Evolutionary conservation across 2,113 vertebrate species (phyloP), one percentile per base, ranked within the genome.

Genomic region (Nibea albiflora): DNA sequence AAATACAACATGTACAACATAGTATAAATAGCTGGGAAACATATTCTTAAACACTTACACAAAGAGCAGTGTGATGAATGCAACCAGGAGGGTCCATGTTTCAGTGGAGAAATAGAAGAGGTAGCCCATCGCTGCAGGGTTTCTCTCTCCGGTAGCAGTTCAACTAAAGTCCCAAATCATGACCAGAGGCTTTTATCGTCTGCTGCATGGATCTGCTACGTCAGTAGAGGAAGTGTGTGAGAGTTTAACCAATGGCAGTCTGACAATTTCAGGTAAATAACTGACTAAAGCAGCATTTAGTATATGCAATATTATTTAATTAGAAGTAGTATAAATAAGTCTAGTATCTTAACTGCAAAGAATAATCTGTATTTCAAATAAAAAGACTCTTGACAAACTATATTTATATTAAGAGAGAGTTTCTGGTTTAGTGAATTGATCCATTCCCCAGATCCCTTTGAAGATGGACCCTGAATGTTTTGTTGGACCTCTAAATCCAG

Each of bases 391-490:
- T 35, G 6, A 35, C 31, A 35, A 35, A 35, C 31, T 35, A 35
- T 35, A 46, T 44, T 39, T 66, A 19, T 0, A 49, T 14, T 14
- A 24, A 42, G 15, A 74, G 3, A 39, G 15, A 54, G 35, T 57
- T 56, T 63, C 52, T 22, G 4, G 20, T 74, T 44, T 28, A 0
- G 4, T 52, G 15, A 39, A 60, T 49, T 68, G 3, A 3, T 56
- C 5, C 5, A 19, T 52, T 28, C 58, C 54, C 47, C 73, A 96
- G 96, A 91, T 96, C 71, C 95, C 95, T 0, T 58, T 96, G 67
- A 78, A 90, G 65, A 57, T 96, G 91, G 88, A 91, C 70, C 56
- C 11, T 0, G 15, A 28, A 49, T 75, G 85, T 49, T 49, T 96
- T 1, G 7, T 95, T 53, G 88, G 88, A 22, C 93, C 94, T 0